Evolutionary conservation across 2,888 invertebrate species (phyloP), one percentile per base, ranked within the genome.

Genomic region (Pyralis farinalis): DNA sequence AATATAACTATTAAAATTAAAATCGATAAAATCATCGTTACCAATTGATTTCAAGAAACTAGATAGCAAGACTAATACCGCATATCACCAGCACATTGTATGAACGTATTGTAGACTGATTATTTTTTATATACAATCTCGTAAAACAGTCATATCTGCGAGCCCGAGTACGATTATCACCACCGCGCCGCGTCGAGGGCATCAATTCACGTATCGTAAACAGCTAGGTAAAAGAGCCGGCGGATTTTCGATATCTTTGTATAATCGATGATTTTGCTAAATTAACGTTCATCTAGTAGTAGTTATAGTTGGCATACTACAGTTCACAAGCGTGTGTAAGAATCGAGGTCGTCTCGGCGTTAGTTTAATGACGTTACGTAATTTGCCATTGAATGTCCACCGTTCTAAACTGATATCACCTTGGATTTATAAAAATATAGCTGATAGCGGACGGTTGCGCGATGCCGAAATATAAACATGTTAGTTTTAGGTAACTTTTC

Each of bases 311-410:
- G 49, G 49, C 54, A 52, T 57, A 62, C 60, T 63, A 54, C 44
- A 16, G 59, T 49, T 57, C 63, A 56, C 67, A 69, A 71, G 61
- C 64, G 55, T 71, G 74, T 71, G 74, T 67, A 63, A 67, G 71
- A 68, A 71, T 46, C 46, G 52, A 43, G 53, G 37, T 51, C 51
- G 49, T 12, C 39, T 28, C 43, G 55, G 49, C 41, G 43, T 40
- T 42, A 41, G 44, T 47, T 51, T 53, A 52, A 49, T 2, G 47
- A 49, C 51, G 55, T 77, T 75, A 69, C 70, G 65, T 66, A 75
- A 78, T 49, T 45, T 62, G 65, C 57, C 69, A 69, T 65, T 71
- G 65, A 67, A 55, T 57, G 41, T 40, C 46, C 58, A 55, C 51
- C 54, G 55, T 55, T 66, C 48, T 51, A 61, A 59, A 64, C 49